phyloP scores from a whole-genome alignment of 2,113 vertebrate species.

The Sus scrofa region DNA sequence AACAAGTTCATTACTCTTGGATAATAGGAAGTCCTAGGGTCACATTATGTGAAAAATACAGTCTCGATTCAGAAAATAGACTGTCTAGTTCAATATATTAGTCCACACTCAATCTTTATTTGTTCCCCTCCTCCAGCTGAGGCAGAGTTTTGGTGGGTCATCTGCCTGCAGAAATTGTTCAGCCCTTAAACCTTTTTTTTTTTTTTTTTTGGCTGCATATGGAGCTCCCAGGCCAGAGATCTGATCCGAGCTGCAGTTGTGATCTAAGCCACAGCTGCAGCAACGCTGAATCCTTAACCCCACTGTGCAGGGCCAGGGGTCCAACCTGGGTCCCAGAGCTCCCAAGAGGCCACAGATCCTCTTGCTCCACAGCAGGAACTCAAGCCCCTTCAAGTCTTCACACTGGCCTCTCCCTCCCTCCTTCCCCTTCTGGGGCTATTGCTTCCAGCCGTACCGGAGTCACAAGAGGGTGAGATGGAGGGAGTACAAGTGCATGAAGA shows the following conservation, averaged over 20 bases:
- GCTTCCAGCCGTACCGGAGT: neutral
- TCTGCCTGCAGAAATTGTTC: neutral
- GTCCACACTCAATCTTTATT: neutral
- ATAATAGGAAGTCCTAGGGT: slow-evolving; percentile 57
- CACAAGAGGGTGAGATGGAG: neutral
- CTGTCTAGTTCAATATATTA: slow-evolving; percentile 31
- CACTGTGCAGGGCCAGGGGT: no score
- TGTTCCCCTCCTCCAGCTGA: neutral
- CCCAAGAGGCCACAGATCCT: no score
- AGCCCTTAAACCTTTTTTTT: neutral
- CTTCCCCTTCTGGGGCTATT: neutral
- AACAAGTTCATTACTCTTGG: slow-evolving; percentile 40
- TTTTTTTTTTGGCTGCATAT: no score
- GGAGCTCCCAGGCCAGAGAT: no score
- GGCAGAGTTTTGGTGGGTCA: neutral
- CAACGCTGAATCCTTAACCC: no score
- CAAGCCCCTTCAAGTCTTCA: neutral
- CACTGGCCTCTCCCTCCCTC: neutral
- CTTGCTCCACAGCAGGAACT: no score
- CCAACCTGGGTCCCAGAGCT: no score
- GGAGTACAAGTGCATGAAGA: neutral
- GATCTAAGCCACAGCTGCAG: no score
- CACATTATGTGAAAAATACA: neutral
- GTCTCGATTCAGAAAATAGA: slow-evolving; percentile 38
- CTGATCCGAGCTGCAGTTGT: no score